Percentiles rank a stretch among this genome's conserved stretches.
These are phyloP conservation scores for Scortum barcoo DNA, from an alignment of 2,113 vertebrate species.

Conservation along the genomic window DNA sequence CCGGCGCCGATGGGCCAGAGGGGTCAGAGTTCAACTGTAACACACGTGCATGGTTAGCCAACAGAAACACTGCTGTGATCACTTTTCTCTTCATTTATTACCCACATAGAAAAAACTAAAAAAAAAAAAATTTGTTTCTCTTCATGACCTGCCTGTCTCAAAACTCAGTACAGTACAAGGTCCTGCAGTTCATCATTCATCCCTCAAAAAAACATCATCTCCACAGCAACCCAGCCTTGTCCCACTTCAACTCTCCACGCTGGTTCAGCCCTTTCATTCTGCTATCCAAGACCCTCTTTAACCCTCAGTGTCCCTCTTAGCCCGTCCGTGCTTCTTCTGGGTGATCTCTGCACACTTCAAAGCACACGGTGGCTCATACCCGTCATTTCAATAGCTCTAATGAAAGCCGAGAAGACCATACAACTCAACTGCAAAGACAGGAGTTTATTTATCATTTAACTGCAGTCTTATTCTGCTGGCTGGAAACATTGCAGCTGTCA, in stretches of 20 bases:
- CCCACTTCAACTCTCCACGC: no score
- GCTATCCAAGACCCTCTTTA: background rate
- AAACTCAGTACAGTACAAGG: background rate
- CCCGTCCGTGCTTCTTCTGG: background rate
- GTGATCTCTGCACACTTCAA: background rate
- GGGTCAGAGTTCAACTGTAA: background rate
- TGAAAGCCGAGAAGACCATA: background rate
- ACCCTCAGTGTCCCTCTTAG: background rate
- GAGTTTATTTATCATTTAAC: background rate
- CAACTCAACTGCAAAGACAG: conserved; percentile 12
- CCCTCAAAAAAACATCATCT: background rate
- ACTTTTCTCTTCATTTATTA: background rate
- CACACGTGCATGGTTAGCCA: background rate
- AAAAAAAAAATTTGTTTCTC: no score
- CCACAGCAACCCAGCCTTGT: background rate
- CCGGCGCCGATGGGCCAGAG: no score
- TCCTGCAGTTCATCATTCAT: background rate
- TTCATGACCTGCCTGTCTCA: background rate
- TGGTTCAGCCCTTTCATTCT: background rate
- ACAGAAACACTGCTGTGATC: background rate
- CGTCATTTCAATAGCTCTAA: conserved; percentile 1
- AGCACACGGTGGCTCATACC: background rate
- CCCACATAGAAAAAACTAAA: no score
- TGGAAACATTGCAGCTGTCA: background rate
- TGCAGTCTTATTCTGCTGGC: no score